Evolutionary conservation across 2,113 vertebrate species (phyloP).

Genomic region (Oreochromis aureus): DNA sequence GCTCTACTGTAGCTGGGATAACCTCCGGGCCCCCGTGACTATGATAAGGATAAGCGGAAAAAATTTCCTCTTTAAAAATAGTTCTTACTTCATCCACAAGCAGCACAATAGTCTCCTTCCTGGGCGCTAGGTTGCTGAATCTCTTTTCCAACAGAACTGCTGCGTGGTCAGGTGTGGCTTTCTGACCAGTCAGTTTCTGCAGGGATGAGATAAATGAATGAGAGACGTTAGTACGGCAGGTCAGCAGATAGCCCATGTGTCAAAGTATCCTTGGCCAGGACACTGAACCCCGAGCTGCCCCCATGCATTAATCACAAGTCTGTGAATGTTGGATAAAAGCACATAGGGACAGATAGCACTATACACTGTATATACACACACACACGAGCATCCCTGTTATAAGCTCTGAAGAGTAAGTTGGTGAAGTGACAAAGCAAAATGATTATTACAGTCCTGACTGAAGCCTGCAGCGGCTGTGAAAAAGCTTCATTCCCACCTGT

Average conservation of each 20-base stretch:
- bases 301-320: background rate
- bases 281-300: background rate
- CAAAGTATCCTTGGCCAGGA: background rate
- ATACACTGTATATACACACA: background rate
- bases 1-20: background rate
- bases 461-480: rapidly evolving
- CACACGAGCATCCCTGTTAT: background rate
- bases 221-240: background rate
- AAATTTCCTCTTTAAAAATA: background rate
- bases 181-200: constrained; percentile 89
- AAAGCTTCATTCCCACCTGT: constrained; percentile 69
- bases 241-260: background rate
- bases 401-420: background rate
- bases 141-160: constrained; percentile 82
- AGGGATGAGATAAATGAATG: background rate
- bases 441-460: background rate
- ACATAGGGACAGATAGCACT: background rate
- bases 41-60: background rate
- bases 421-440: background rate
- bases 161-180: constrained; percentile 85
- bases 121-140: constrained; percentile 75
- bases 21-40: background rate
- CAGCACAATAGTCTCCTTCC: constrained; percentile 83
- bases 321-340: background rate
- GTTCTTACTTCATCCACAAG: constrained; percentile 88